These are phyloP conservation scores for Epistrophella euchroma DNA, from an alignment of 2,888 invertebrate genomes.

Conservation along the genomic window DNA sequence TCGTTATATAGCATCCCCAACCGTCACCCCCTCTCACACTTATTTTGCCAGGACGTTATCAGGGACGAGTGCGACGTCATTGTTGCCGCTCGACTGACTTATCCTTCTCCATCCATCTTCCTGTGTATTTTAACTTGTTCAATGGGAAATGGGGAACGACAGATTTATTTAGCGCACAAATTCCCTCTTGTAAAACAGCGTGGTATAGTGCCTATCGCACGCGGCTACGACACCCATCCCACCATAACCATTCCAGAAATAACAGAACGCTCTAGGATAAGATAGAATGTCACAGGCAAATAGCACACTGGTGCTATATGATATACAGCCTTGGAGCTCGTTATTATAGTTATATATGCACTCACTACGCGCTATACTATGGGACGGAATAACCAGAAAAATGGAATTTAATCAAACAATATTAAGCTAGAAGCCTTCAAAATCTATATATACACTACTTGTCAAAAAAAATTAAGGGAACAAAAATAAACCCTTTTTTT, in stretches of 20 bases:
- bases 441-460: no score
- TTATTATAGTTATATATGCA: constrained; percentile 46
- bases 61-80: constrained; percentile 71
- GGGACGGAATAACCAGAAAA: neutral
- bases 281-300: constrained; percentile 37
- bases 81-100: constrained; percentile 64
- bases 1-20: neutral
- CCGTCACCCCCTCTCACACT: constrained; percentile 12
- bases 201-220: constrained; percentile 48
- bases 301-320: constrained; percentile 6
- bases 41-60: constrained; percentile 61
- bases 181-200: constrained; percentile 41
- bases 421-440: neutral
- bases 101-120: constrained; percentile 48
- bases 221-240: constrained; percentile 5
- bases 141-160: constrained; percentile 60
- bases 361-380: constrained; percentile 10
- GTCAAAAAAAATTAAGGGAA: no score
- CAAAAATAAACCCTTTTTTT: no score
- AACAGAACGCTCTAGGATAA: constrained; percentile 43
- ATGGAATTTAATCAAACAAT: neutral
- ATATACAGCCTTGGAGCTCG: constrained; percentile 44
- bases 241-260: neutral
- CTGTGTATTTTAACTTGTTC: constrained; percentile 59
- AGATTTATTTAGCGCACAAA: constrained; percentile 73